Base-by-base conservation (phyloP, 2,888 invertebrate species). In the Philereme vetulata region DNA sequence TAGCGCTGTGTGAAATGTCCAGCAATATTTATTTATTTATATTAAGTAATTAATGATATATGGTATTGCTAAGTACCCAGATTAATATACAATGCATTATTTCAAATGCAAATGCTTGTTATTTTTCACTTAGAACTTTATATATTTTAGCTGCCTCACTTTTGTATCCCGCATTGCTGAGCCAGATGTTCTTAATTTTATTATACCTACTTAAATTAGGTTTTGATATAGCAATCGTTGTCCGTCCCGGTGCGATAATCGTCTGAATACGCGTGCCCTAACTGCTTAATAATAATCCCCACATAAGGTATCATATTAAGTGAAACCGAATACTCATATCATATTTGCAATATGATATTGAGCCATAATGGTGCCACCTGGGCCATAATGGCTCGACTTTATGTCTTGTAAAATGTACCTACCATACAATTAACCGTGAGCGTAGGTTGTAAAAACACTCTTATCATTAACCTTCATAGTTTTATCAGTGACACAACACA, bases 241-340 rank as follows among this genome's bases (percentile, higher is more conserved):
- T 35, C 40, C 21, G 42, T 45, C 51, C 53, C 35, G 35, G 38
- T 38, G 54, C 56, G 52, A 51, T 58, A 49, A 58, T 51, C 11
- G 43, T 21, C 48, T 50, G 52, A 51, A 51, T 58, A 62, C 70
- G 67, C 66, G 69, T 67, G 66, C 67, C 62, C 56, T 55, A 57
- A 64, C 64, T 54, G 51, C 61, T 53, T 65, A 66, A 65, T 64
- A 64, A 65, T 59, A 66, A 53, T 44, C 52, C 40, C 47, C 44
- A 50, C 61, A 38, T 65, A 67, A 60, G 59, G 60, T 64, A 66
- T 71, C 63, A 61, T 64, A 65, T 67, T 67, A 21, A 60, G 46
- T 64, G 69, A 52, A 69, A 69, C 67, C 38, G 40, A 67, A 71
- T 67, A 64, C 64, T 58, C 64, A 53, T 60, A 62, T 66, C 65